phyloP scores from a whole-genome alignment of 2,888 invertebrate genomes.

The Acrobasis repandana region DNA sequence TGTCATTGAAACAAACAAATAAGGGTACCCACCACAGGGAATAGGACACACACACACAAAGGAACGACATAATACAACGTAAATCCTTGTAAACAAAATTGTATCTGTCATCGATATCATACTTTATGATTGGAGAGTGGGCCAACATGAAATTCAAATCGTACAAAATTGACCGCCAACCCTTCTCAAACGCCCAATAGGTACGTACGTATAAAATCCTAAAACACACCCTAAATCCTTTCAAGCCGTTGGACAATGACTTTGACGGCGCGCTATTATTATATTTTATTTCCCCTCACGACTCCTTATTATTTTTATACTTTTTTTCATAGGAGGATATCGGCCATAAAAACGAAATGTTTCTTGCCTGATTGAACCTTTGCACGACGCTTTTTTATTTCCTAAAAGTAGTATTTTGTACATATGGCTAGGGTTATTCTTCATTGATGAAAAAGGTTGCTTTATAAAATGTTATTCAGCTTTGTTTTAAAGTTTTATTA shows the following conservation, averaged over 20 bases:
- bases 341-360: slow-evolving; percentile 71
- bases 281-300: slow-evolving; percentile 71
- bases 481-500: background rate
- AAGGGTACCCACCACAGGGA: slow-evolving; percentile 29
- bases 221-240: slow-evolving; percentile 56
- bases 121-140: slow-evolving; percentile 65
- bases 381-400: slow-evolving; percentile 57
- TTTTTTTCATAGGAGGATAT: slow-evolving; percentile 72
- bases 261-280: slow-evolving; percentile 63
- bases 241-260: slow-evolving; percentile 62
- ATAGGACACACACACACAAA: slow-evolving; percentile 33
- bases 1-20: slow-evolving; percentile 12
- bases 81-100: slow-evolving; percentile 76
- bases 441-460: background rate
- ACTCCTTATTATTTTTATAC: slow-evolving; percentile 78
- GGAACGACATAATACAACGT: slow-evolving; percentile 41
- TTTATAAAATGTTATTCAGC: background rate
- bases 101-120: slow-evolving; percentile 72
- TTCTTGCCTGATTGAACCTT: slow-evolving; percentile 73
- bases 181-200: slow-evolving; percentile 53
- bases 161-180: slow-evolving; percentile 62
- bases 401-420: slow-evolving; percentile 36
- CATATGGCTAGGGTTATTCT: slow-evolving; percentile 26
- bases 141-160: slow-evolving; percentile 66
- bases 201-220: slow-evolving; percentile 44